Percentiles rank a stretch among this genome's conserved stretches.
Evolutionary conservation across 2,888 invertebrate species (phyloP).

Genomic region (Ophion ellenae): DNA sequence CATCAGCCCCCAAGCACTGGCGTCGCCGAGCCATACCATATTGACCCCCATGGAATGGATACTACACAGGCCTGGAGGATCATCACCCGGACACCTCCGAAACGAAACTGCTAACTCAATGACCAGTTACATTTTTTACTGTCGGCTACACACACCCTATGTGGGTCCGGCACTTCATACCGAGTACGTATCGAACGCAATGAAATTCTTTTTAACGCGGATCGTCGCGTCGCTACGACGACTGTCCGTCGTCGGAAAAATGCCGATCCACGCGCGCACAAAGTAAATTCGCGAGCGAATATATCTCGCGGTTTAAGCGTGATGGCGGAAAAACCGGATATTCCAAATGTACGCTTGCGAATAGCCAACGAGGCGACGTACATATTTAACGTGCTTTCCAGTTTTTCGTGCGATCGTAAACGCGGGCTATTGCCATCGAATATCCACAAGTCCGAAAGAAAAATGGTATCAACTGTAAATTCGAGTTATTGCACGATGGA

Average conservation of each 20-base stretch:
- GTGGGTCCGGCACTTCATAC: slow-evolving; percentile 77
- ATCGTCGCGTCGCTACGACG: slow-evolving; percentile 54
- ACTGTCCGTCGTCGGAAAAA: slow-evolving; percentile 34
- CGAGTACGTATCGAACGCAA: slow-evolving; percentile 80
- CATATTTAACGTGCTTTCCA: slow-evolving; percentile 36
- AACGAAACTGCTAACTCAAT: slow-evolving; percentile 82
- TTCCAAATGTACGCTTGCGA: slow-evolving; percentile 3
- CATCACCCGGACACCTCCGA: slow-evolving; percentile 71
- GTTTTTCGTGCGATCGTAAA: slow-evolving; percentile 69
- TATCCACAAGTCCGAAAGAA: slow-evolving; percentile 71
- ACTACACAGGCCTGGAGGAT: slow-evolving; percentile 4
- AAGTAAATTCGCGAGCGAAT: slow-evolving; percentile 30
- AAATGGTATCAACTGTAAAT: slow-evolving; percentile 80
- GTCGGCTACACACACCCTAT: slow-evolving; percentile 74
- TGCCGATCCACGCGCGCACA: background rate
- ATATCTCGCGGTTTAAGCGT: slow-evolving; percentile 9
- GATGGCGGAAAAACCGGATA: slow-evolving; percentile 17
- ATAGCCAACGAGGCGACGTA: slow-evolving; percentile 27
- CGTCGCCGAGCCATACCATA: slow-evolving; percentile 64
- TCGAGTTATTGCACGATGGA: slow-evolving; percentile 50
- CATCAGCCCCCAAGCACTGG: slow-evolving; percentile 69
- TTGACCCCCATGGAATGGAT: slow-evolving; percentile 51
- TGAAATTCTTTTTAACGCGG: slow-evolving; percentile 76
- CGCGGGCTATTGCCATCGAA: slow-evolving; percentile 71
- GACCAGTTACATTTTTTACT: slow-evolving; percentile 83